Conservation (phyloP, 2,113 vertebrate species). For the Oxygymnocypris stewartii region DNA sequence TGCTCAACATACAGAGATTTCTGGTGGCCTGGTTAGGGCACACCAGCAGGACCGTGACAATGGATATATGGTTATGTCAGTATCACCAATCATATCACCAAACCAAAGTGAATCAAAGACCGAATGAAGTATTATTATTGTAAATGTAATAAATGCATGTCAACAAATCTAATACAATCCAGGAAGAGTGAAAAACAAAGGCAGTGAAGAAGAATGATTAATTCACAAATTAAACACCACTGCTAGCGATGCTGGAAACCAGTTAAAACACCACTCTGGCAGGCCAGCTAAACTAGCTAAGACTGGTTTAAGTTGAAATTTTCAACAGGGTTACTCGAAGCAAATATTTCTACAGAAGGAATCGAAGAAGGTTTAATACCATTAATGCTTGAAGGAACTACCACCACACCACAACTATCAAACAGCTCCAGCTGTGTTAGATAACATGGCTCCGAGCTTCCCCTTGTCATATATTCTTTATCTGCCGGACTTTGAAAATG, state of each 20-base stretch:
- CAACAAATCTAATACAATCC: not conserved
- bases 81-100: not conserved
- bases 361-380: not conserved
- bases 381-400: conserved; percentile 15
- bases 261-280: not conserved
- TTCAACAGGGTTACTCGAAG: not conserved
- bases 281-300: not conserved
- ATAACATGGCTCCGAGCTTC: conserved; percentile 19
- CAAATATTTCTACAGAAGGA: not conserved
- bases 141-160: not conserved
- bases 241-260: not conserved
- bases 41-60: too few relatives aligned
- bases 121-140: not conserved
- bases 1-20: too few relatives aligned
- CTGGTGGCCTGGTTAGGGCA: too few relatives aligned
- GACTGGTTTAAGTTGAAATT: not conserved
- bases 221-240: not conserved
- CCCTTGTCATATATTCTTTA: conserved; percentile 20
- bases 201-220: not conserved
- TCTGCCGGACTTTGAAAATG: not conserved
- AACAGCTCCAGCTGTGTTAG: conserved; percentile 22
- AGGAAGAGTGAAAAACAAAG: not conserved
- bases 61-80: not conserved
- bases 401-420: conserved; percentile 1
- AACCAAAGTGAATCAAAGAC: not conserved